phyloP scores from a whole-genome alignment of 2,888 invertebrate genomes.

The Eupelmus urozonus region DNA sequence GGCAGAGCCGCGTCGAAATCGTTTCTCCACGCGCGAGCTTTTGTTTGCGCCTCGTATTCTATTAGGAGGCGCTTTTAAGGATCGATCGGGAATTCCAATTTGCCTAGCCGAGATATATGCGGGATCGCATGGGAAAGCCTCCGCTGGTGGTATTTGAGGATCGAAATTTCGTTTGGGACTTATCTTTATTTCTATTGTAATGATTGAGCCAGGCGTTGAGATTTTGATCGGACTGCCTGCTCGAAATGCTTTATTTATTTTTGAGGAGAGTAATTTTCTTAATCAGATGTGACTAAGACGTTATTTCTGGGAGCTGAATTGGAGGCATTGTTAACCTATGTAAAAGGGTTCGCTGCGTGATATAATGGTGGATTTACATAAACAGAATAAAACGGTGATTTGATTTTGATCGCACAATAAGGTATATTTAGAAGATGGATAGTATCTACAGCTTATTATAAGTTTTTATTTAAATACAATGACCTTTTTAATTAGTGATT shows the following conservation, averaged over 20 bases:
- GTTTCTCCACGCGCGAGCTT: not conserved
- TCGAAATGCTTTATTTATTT: not conserved
- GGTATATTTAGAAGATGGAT: no score
- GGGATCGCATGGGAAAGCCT: not conserved
- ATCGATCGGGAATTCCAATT: constrained; percentile 29
- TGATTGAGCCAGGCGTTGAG: not conserved
- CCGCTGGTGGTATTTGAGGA: not conserved
- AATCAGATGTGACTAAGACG: not conserved
- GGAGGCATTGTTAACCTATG: no score
- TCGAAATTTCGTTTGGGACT: not conserved
- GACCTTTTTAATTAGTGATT: no score
- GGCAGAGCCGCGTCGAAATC: not conserved
- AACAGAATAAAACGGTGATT: no score
- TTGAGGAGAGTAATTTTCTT: not conserved
- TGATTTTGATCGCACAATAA: no score
- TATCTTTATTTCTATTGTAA: constrained; percentile 10
- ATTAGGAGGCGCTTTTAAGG: constrained; percentile 12
- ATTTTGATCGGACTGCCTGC: not conserved
- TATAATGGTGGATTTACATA: no score
- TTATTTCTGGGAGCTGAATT: not conserved
- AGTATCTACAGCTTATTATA: no score
- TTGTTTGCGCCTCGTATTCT: not conserved
- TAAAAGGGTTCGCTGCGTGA: no score
- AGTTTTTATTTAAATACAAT: no score
- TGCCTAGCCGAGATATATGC: not conserved